Conservation (phyloP, 2,888 invertebrate species). For the Melitaea athalia region DNA sequence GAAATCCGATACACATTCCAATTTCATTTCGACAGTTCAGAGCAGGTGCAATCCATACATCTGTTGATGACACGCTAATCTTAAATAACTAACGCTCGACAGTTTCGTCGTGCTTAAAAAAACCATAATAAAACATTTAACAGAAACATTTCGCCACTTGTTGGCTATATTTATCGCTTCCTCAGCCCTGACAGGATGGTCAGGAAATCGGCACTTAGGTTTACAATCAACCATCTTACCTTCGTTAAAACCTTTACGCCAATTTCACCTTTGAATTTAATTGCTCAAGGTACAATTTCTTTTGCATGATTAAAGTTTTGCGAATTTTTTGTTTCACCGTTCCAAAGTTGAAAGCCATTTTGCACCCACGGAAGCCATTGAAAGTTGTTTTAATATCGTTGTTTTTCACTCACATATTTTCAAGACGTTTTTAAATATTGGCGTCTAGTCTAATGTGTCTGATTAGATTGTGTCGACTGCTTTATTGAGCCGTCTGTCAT, state of each 20-base stretch:
- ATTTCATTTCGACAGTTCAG: background rate
- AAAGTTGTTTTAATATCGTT: constrained; percentile 29
- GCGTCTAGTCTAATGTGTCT: constrained; percentile 12
- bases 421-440: constrained; percentile 19
- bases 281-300: constrained; percentile 1
- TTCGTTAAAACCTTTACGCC: constrained; percentile 9
- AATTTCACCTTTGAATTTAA: constrained; percentile 10
- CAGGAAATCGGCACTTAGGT: constrained; percentile 51
- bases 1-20: background rate
- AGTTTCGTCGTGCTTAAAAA: constrained; percentile 12
- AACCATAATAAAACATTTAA: constrained; percentile 30
- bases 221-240: constrained; percentile 34
- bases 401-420: constrained; percentile 33
- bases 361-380: constrained; percentile 35
- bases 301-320: constrained; percentile 6
- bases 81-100: constrained; percentile 9
- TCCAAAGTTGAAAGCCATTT: constrained; percentile 28
- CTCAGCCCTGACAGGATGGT: constrained; percentile 43
- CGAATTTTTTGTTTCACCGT: constrained; percentile 17
- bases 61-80: constrained; percentile 16
- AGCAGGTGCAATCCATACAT: constrained; percentile 2
- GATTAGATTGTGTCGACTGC: constrained; percentile 15
- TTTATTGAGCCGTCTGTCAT: background rate
- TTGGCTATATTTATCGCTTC: constrained; percentile 50
- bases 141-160: constrained; percentile 42